phyloP scores from a whole-genome alignment of 1,140 invertebrate species.

The Melipona quadrifasciata region DNA sequence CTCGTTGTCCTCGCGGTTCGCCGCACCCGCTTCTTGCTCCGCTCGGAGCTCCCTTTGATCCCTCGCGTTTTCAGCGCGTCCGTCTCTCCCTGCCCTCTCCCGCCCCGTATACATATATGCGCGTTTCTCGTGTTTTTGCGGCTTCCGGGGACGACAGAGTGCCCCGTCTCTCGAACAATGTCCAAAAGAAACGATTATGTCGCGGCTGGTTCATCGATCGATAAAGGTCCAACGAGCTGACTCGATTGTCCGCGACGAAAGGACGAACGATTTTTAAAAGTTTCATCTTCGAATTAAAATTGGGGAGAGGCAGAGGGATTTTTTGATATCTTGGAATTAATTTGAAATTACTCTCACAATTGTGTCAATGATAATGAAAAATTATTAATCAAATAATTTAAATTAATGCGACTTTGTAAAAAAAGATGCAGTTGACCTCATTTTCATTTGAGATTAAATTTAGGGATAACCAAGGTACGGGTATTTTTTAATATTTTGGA shows the following conservation, averaged over 20 bases:
- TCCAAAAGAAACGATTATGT: constrained; percentile 50
- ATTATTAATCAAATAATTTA: too few relatives aligned
- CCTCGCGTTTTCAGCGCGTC: constrained; percentile 47
- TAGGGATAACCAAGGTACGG: too few relatives aligned
- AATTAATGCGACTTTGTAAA: too few relatives aligned
- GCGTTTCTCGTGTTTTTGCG: constrained; percentile 50
- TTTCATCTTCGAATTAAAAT: too few relatives aligned
- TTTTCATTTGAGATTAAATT: too few relatives aligned
- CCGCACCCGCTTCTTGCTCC: constrained; percentile 61
- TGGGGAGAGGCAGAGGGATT: too few relatives aligned
- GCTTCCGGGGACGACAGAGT: constrained; percentile 18
- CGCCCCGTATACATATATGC: constrained; percentile 41
- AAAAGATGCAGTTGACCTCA: too few relatives aligned
- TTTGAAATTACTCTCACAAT: too few relatives aligned
- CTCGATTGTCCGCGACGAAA: constrained; percentile 2
- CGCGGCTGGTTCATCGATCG: constrained; percentile 47
- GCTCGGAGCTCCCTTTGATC: constrained; percentile 61
- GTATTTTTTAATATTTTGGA: too few relatives aligned
- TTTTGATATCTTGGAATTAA: too few relatives aligned
- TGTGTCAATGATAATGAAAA: too few relatives aligned
- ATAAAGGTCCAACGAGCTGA: constrained; percentile 18
- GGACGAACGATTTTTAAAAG: not conserved
- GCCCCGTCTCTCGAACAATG: constrained; percentile 24
- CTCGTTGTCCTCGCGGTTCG: constrained; percentile 30
- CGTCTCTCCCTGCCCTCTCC: not conserved